Evolutionary conservation across 2,888 invertebrate species (phyloP), one percentile per base, ranked within the genome.

Genomic region (Cephonodes hylas): DNA sequence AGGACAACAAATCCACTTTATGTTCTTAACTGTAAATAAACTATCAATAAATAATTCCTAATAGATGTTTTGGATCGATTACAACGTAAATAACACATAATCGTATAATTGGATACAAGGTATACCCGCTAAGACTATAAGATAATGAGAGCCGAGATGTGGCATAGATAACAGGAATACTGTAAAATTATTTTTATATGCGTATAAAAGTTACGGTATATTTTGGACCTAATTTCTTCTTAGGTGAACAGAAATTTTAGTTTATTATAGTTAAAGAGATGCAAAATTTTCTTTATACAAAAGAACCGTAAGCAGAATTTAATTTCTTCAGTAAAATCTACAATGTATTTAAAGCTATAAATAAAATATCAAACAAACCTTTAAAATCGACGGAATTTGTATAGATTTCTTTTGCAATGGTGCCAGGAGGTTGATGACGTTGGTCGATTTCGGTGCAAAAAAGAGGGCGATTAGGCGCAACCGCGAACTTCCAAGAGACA

Each of bases 1-100:
- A 70, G 48, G 66, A 67, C 66, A 66, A 64, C 63, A 67, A 72
- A 73, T 73, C 66, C 58, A 64, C 68, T 68, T 74, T 71, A 70
- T 68, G 58, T 67, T 22, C 63, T 64, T 69, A 74, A 70, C 67
- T 67, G 67, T 70, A 66, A 58, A 63, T 66, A 68, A 69, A 64
- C 58, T 65, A 67, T 57, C 62, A 69, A 75, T 74, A 72, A 75
- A 73, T 68, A 70, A 66, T 61, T 34, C 53, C 58, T 70, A 68
- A 69, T 70, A 65, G 64, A 48, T 67, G 65, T 68, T 69, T 66
- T 57, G 62, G 53, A 61, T 58, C 61, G 58, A 61, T 66, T 59
- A 61, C 59, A 56, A 63, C 57, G 63, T 63, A 62, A 64, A 67
- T 63, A 70, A 64, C 63, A 61, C 56, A 60, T 63, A 66, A 63